These are phyloP conservation scores for Apus apus DNA, from an alignment of 2,113 vertebrate species.

Conservation along the genomic window DNA sequence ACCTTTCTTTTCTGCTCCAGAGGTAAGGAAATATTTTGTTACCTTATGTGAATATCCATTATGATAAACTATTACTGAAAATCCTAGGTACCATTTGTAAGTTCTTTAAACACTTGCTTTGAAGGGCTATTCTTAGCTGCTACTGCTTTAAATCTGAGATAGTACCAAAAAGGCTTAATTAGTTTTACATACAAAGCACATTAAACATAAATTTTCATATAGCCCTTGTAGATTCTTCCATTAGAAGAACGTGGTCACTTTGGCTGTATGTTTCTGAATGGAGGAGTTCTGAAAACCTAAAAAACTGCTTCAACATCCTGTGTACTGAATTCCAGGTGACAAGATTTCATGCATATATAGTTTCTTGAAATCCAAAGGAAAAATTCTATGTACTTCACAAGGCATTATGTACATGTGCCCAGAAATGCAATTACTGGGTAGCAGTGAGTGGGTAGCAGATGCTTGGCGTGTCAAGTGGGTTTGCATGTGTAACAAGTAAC, in stretches of 20 bases:
- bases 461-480: not conserved
- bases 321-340: not conserved
- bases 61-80: not conserved
- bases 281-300: not conserved
- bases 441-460: constrained; percentile 16
- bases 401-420: not conserved
- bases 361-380: not conserved
- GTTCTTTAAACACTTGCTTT: not conserved
- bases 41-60: not conserved
- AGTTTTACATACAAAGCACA: not conserved
- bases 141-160: not conserved
- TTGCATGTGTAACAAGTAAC: not conserved
- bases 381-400: not conserved
- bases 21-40: not conserved
- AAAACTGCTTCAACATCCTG: not conserved
- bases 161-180: not conserved
- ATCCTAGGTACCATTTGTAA: not conserved
- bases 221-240: not conserved
- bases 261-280: not conserved
- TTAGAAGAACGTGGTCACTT: not conserved
- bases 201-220: not conserved
- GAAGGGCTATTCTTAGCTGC: not conserved
- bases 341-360: not conserved
- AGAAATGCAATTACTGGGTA: not conserved
- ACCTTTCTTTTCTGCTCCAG: not conserved